These are phyloP conservation scores for Aquatica leii DNA, from an alignment of 2,888 invertebrate genomes.

Conservation along the genomic window DNA sequence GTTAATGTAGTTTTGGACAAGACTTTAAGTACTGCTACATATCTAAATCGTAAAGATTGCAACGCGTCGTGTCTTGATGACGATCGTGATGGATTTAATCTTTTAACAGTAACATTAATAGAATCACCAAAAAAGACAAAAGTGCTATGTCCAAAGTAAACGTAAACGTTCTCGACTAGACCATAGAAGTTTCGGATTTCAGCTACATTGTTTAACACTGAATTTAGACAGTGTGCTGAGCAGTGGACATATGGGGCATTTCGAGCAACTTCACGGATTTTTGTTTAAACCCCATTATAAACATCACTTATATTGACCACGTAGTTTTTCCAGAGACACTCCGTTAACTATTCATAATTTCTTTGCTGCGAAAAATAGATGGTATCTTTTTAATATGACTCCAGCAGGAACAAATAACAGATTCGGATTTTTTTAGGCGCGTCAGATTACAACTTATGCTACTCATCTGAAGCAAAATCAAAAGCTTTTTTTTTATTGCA, in stretches of 20 bases:
- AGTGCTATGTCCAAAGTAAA: slow-evolving; percentile 3
- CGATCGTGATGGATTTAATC: slow-evolving; percentile 1
- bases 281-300: slow-evolving; percentile 15
- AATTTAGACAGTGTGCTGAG: slow-evolving; percentile 2
- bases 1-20: too few relatives aligned
- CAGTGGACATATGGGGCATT: slow-evolving; percentile 6
- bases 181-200: slow-evolving; percentile 7
- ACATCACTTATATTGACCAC: slow-evolving; percentile 7
- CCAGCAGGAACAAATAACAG: too few relatives aligned
- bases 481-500: too few relatives aligned
- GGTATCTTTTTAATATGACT: too few relatives aligned
- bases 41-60: neutral
- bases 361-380: too few relatives aligned
- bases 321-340: slow-evolving; percentile 7
- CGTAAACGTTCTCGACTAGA: neutral
- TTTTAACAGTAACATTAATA: slow-evolving; percentile 4
- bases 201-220: too few relatives aligned
- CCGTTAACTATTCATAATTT: neutral
- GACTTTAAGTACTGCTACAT: too few relatives aligned
- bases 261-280: slow-evolving; percentile 11
- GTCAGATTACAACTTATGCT: too few relatives aligned
- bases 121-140: neutral
- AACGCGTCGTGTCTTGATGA: slow-evolving; percentile 6
- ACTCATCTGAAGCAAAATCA: too few relatives aligned
- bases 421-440: too few relatives aligned